Conservation (phyloP, 35 echinoderm and acorn worm species). For the Apostichopus californicus region DNA sequence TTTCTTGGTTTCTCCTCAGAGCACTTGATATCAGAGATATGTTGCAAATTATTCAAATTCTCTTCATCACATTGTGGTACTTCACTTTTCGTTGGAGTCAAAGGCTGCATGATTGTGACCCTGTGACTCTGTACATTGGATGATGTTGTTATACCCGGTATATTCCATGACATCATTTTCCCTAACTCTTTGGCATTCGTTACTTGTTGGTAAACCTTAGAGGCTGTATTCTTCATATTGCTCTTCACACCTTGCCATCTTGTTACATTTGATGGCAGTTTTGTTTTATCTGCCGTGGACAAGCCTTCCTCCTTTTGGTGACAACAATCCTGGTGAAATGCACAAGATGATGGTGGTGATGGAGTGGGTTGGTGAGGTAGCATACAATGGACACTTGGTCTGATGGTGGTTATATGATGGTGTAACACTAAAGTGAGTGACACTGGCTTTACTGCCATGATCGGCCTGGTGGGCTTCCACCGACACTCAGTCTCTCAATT, state of each 20-base stretch:
- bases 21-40: neutral
- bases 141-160: neutral
- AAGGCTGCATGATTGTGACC: slow-evolving; percentile 18
- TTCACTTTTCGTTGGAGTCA: neutral
- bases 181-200: slow-evolving; percentile 42
- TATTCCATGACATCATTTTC: slow-evolving; percentile 12
- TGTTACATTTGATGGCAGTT: neutral
- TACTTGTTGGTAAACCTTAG: slow-evolving; percentile 37
- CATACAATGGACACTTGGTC: slow-evolving; percentile 3
- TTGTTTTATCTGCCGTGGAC: neutral
- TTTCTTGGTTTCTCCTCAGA: neutral
- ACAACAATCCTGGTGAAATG: neutral
- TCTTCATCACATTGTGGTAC: neutral
- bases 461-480: no score
- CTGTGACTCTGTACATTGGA: neutral
- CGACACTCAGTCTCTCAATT: no score
- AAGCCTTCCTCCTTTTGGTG: neutral
- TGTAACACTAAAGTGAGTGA: neutral
- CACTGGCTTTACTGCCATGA: neutral
- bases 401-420: neutral
- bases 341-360: neutral
- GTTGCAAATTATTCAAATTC: neutral
- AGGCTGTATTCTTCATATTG: neutral
- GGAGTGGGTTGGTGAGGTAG: neutral
- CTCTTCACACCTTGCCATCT: neutral